A percentile compares a stretch with the other conserved stretches of the same genome.
Conservation (phyloP, 2,888 invertebrate genomes). For the Hipparchia sbordonii region DNA sequence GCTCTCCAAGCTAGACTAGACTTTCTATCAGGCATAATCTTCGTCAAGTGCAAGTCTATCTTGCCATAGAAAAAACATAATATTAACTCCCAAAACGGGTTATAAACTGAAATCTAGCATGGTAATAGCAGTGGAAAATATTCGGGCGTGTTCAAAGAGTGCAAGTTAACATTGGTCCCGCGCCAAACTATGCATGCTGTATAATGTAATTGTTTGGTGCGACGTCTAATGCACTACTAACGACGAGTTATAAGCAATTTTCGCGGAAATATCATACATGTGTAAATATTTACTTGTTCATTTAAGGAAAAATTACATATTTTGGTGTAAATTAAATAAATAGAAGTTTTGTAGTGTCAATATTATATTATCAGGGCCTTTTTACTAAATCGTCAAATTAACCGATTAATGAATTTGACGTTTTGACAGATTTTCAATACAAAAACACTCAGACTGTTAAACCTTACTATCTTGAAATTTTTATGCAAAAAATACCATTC, state of each 20-base stretch:
- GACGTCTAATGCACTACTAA: conserved; percentile 39
- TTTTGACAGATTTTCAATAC: too few relatives aligned
- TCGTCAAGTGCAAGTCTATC: too few relatives aligned
- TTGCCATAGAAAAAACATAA: neutral
- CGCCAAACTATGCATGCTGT: conserved; percentile 70
- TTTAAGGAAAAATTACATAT: neutral
- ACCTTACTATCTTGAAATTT: too few relatives aligned
- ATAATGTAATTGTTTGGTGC: conserved; percentile 55
- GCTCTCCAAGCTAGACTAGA: too few relatives aligned
- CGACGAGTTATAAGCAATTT: conserved; percentile 30
- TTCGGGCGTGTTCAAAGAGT: conserved; percentile 64
- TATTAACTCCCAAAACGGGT: conserved; percentile 21
- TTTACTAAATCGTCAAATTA: too few relatives aligned
- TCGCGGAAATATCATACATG: conserved; percentile 27
- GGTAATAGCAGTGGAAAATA: conserved; percentile 69
- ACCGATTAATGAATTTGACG: too few relatives aligned
- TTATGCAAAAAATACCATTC: too few relatives aligned
- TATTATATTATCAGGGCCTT: too few relatives aligned
- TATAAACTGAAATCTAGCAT: conserved; percentile 65
- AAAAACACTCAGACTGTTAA: too few relatives aligned
- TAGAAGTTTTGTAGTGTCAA: too few relatives aligned
- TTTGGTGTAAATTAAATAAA: neutral
- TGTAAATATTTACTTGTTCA: conserved; percentile 22
- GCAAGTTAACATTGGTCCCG: conserved; percentile 64
- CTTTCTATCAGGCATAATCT: too few relatives aligned